phyloP scores from a whole-genome alignment of 1,140 invertebrate species.

The Drosophila jambulina region DNA sequence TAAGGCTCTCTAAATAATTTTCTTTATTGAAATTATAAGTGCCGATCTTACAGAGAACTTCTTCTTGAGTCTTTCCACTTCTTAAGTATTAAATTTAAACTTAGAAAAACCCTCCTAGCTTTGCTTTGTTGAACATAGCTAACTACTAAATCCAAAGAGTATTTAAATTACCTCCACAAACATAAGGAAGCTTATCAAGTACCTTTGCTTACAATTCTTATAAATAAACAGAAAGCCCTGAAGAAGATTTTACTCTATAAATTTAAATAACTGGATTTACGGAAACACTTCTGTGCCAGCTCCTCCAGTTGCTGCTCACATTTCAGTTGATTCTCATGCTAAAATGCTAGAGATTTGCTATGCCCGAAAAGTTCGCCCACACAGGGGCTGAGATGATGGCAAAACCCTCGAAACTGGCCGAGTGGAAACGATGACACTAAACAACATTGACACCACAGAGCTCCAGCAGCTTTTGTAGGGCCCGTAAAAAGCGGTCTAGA shows the following conservation, averaged over 20 bases:
- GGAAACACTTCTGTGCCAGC: constrained; percentile 15
- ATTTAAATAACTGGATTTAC: constrained; percentile 34
- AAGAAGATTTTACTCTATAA: constrained; percentile 4
- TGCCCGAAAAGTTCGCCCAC: constrained; percentile 25
- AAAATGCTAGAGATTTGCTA: constrained; percentile 48
- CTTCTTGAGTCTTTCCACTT: neutral
- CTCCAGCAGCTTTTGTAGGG: constrained; percentile 42
- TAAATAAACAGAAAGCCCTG: neutral
- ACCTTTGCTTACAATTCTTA: neutral
- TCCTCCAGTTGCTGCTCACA: constrained; percentile 42
- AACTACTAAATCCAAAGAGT: neutral
- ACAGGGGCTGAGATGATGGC: constrained; percentile 18
- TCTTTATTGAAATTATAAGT: neutral
- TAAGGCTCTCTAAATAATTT: neutral
- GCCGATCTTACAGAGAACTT: neutral
- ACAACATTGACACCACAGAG: constrained; percentile 75
- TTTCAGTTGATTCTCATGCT: constrained; percentile 65
- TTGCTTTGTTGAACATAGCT: no score
- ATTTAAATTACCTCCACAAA: neutral
- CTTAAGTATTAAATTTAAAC: neutral
- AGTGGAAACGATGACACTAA: constrained; percentile 65
- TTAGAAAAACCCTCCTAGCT: no score
- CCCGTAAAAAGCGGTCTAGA: constrained; percentile 77
- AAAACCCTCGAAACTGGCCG: constrained; percentile 57
- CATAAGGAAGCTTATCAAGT: neutral